Evolutionary conservation across 2,113 vertebrate species (phyloP).

Genomic region (Micronycteris hirsuta): DNA sequence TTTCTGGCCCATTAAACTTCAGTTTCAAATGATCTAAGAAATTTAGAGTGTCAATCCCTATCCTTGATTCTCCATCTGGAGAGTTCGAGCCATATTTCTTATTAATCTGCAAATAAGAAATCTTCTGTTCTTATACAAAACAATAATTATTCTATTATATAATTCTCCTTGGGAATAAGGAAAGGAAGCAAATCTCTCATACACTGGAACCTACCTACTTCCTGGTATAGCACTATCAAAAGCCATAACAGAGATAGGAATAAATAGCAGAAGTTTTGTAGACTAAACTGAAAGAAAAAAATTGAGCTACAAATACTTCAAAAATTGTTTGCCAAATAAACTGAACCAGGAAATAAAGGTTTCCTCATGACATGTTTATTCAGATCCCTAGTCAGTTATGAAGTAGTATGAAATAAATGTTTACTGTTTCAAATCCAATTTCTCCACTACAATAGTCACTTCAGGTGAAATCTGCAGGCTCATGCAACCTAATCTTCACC

Average conservation of each 20-base stretch:
- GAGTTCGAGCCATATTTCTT: background rate
- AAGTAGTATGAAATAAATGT: constrained; percentile 5
- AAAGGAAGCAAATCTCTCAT: background rate
- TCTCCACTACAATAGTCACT: background rate
- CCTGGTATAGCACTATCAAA: background rate
- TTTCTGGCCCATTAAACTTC: background rate
- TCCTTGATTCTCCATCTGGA: background rate
- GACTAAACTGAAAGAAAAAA: background rate
- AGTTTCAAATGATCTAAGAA: constrained; percentile 10
- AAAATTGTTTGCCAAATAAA: background rate
- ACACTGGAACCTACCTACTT: background rate
- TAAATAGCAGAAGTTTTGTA: background rate
- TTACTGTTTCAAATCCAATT: background rate
- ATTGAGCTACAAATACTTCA: background rate
- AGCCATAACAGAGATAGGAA: background rate
- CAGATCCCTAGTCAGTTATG: background rate
- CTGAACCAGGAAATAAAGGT: background rate
- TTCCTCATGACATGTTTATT: background rate
- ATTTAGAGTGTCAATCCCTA: background rate
- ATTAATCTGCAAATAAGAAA: background rate
- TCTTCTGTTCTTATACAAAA: background rate
- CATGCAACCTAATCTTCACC: background rate
- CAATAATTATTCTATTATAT: background rate
- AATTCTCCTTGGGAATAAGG: background rate
- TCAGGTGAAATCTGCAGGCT: background rate